A percentile compares a stretch with the other conserved stretches of the same genome.
Evolutionary conservation across 2,797 vertebrate species (phyloP).

Genomic region (Hoplostethus atlanticus): DNA sequence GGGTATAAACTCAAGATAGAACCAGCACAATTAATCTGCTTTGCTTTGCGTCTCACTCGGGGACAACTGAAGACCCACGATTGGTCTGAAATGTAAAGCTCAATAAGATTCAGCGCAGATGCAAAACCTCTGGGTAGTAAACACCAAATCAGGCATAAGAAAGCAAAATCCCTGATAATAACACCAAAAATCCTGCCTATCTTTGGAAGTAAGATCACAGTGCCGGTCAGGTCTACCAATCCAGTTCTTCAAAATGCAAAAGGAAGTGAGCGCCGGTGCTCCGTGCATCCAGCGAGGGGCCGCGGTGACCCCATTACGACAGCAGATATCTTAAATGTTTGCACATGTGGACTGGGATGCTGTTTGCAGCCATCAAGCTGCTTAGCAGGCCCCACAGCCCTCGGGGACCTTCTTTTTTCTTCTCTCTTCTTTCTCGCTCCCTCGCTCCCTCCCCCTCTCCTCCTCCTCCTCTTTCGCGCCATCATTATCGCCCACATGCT

Average conservation of each 20-base stretch:
- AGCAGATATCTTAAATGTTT: conserved; percentile 84
- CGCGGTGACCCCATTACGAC: conserved; percentile 78
- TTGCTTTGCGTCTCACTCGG: neutral
- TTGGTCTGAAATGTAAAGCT: neutral
- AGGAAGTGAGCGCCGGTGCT: conserved; percentile 63
- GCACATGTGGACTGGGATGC: conserved; percentile 83
- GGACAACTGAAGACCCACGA: neutral
- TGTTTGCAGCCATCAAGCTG: conserved; percentile 79
- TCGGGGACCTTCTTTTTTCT: conserved; percentile 72
- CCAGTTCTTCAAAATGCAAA: conserved; percentile 60
- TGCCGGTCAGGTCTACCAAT: conserved; percentile 35
- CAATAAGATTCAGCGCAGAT: neutral
- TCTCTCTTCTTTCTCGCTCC: conserved; percentile 30
- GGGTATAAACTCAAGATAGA: conserved; percentile 24
- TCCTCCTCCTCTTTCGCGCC: conserved; percentile 59
- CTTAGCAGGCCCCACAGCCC: conserved; percentile 79
- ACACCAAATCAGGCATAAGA: neutral
- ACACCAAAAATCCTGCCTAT: conserved; percentile 22
- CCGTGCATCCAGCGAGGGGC: conserved; percentile 68
- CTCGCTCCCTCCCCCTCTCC: conserved; percentile 26
- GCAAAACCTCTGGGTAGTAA: neutral
- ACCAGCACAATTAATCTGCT: conserved; percentile 27
- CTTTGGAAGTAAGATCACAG: conserved; percentile 48
- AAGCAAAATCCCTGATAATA: neutral
- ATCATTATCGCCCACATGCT: conserved; percentile 85